phyloP scores from a whole-genome alignment of 2,797 vertebrate genomes.

The Passerculus sandwichensis region DNA sequence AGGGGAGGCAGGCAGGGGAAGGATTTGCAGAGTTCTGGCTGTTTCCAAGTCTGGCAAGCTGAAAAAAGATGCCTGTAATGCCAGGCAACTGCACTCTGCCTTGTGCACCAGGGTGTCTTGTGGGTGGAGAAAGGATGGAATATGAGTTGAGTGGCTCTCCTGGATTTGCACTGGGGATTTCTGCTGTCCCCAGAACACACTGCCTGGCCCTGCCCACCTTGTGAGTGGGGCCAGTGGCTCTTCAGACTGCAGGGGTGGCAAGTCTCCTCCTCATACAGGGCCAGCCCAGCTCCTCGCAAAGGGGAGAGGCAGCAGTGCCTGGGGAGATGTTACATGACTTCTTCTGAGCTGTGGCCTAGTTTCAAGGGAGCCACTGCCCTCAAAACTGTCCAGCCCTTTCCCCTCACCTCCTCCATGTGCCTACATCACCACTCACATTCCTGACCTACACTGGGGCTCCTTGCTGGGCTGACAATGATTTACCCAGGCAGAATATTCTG shows the following conservation, averaged over 20 bases:
- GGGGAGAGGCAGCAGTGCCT: not conserved
- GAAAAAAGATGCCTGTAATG: not conserved
- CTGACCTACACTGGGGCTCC: not conserved
- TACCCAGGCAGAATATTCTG: not conserved
- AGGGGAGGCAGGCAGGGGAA: not conserved
- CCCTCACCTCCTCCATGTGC: accelerated
- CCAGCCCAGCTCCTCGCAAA: not conserved
- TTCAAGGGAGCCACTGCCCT: not conserved
- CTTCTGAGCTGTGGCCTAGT: not conserved
- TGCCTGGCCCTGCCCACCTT: not conserved
- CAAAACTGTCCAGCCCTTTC: not conserved
- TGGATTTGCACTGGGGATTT: not conserved
- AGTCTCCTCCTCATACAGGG: not conserved
- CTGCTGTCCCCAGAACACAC: not conserved
- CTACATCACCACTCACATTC: not conserved
- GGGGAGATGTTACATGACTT: not conserved
- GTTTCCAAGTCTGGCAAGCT: not conserved
- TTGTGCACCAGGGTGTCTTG: not conserved
- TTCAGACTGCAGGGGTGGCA: not conserved
- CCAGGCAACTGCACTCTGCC: not conserved
- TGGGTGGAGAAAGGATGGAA: not conserved
- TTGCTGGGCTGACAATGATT: not conserved
- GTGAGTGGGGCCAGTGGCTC: not conserved
- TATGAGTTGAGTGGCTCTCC: not conserved
- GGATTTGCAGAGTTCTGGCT: not conserved